Conservation (phyloP, 2,888 invertebrate genomes). For the Alloplasta piceator region DNA sequence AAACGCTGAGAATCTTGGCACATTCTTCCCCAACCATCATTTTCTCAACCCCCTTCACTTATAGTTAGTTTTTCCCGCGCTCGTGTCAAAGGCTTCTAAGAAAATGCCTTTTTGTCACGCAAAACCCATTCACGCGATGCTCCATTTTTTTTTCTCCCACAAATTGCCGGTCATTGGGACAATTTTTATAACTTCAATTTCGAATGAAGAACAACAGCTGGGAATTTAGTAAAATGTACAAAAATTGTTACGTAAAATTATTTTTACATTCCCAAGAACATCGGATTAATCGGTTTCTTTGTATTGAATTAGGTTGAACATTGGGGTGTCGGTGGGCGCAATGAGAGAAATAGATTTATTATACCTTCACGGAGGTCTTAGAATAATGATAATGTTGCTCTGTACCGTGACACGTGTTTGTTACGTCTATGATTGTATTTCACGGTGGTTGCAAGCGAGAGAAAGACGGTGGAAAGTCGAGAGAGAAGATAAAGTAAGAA, state of each 20-base stretch:
- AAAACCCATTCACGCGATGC: constrained; percentile 5
- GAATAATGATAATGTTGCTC: constrained; percentile 61
- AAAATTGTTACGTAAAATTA: no score
- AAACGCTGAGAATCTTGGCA: constrained; percentile 57
- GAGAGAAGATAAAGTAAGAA: not conserved
- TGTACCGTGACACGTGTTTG: constrained; percentile 60
- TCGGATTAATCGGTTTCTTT: no score
- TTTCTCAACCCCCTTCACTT: constrained; percentile 28
- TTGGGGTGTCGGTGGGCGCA: no score
- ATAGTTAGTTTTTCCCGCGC: constrained; percentile 23
- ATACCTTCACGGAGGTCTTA: constrained; percentile 56
- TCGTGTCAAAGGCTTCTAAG: constrained; percentile 26
- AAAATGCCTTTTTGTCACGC: constrained; percentile 27
- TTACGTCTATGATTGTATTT: constrained; percentile 53
- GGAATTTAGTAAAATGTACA: no score
- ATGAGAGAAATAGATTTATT: no score
- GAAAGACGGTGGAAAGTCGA: constrained; percentile 16
- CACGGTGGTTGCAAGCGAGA: constrained; percentile 24
- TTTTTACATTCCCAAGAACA: no score
- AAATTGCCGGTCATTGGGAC: no score
- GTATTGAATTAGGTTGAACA: no score
- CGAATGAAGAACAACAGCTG: no score
- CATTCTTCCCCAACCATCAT: constrained; percentile 72
- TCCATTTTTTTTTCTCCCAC: no score
- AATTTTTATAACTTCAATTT: no score